Conservation (phyloP, 2,113 vertebrate genomes). For the Notothenia rossii region DNA sequence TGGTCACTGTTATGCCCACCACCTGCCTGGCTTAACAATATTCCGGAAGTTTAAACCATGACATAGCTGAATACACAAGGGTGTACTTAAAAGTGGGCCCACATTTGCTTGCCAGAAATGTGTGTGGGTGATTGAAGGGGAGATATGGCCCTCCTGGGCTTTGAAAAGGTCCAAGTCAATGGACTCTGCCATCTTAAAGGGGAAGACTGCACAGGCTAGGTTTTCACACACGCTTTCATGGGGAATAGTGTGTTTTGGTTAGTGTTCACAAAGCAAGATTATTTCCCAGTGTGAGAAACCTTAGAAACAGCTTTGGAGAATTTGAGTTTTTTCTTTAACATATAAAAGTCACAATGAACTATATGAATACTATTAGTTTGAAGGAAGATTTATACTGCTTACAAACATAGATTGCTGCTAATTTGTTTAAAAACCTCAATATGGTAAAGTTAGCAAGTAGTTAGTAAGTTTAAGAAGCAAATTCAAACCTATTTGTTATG, state of each 20-base stretch:
- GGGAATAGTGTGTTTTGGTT: constrained; percentile 42
- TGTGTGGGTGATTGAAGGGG: constrained; percentile 76
- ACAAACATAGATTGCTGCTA: background rate
- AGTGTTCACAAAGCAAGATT: constrained; percentile 30
- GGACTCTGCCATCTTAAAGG: constrained; percentile 72
- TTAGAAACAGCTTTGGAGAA: constrained; percentile 7
- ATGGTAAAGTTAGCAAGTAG: background rate
- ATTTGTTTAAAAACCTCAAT: background rate
- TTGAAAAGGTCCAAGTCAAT: constrained; percentile 74
- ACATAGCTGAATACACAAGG: constrained; percentile 81
- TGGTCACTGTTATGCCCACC: constrained; percentile 74
- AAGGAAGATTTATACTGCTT: background rate
- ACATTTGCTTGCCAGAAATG: constrained; percentile 76
- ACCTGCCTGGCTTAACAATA: constrained; percentile 82
- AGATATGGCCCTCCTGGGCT: constrained; percentile 77
- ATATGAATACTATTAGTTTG: background rate
- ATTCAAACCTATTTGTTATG: background rate
- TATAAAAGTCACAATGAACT: background rate
- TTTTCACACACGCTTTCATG: constrained; percentile 66
- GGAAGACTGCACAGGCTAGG: constrained; percentile 52
- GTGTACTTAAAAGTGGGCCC: constrained; percentile 76
- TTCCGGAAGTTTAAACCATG: constrained; percentile 74
- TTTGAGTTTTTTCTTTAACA: constrained; percentile 1
- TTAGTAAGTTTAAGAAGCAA: background rate
- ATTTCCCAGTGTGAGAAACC: constrained; percentile 19